A percentile compares a stretch with the other conserved stretches of the same genome.
Conservation (phyloP, 2,888 invertebrate genomes). For the Lacanobia wlatinum region DNA sequence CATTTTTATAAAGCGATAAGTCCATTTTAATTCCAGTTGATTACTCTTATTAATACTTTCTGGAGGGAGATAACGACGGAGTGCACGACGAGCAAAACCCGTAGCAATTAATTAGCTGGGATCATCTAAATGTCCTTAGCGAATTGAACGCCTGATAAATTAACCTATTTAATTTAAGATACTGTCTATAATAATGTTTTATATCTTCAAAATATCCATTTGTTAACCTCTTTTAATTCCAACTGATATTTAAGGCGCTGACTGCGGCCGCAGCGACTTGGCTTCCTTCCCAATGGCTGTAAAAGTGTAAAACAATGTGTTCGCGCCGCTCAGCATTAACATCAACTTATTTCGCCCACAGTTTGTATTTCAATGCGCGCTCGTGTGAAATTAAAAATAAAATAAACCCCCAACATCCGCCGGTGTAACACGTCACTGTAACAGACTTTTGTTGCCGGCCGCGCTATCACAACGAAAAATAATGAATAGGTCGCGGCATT, state of each 20-base stretch:
- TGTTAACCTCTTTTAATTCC: conserved; percentile 55
- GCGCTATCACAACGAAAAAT: conserved; percentile 33
- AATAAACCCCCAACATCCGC: conserved; percentile 10
- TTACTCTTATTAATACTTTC: conserved; percentile 57
- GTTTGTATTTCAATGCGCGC: conserved; percentile 34
- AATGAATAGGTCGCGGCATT: conserved; percentile 40
- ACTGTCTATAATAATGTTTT: conserved; percentile 60
- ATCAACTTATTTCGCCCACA: conserved; percentile 50
- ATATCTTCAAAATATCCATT: conserved; percentile 58
- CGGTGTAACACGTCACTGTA: conserved; percentile 19
- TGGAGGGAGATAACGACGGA: conserved; percentile 48
- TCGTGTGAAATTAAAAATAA: conserved; percentile 44
- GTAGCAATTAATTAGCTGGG: conserved; percentile 69
- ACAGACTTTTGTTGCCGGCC: conserved; percentile 26
- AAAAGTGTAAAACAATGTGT: conserved; percentile 61
- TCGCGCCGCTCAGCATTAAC: conserved; percentile 45
- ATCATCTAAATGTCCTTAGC: conserved; percentile 67
- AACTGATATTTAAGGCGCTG: conserved; percentile 40
- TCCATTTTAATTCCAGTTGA: conserved; percentile 51
- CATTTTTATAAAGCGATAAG: conserved; percentile 40
- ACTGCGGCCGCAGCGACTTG: conserved; percentile 59
- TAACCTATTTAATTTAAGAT: conserved; percentile 65
- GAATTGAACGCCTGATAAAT: conserved; percentile 66
- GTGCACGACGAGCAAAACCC: conserved; percentile 57
- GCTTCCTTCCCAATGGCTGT: conserved; percentile 60